Evolutionary conservation across 1,140 invertebrate species (phyloP), one percentile per base, ranked within the genome.

Genomic region (Paracyclopina nana): DNA sequence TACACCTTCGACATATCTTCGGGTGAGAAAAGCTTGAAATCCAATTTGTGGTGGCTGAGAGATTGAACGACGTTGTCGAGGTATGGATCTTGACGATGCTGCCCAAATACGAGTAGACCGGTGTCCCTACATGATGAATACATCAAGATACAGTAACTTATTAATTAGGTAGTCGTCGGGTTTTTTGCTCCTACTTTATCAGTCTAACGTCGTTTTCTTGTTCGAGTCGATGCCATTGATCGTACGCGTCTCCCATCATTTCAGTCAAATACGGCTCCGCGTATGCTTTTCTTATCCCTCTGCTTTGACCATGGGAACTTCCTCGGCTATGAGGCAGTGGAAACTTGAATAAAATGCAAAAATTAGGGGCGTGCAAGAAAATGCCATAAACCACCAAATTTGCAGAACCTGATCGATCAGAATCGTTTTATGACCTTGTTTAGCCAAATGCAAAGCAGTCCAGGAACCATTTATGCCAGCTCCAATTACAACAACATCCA

Each of bases 221-320:
- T 9, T 38, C 34, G n/a, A 38, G 20, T 20, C 20, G n/a, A 38
- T 38, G 34, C 34, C 34, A 38, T 38, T 38, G 34, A n/a, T 38
- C 3, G 20, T 38, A 38, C 4, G 34, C 34, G 14, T n/a, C n/a
- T 16, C 34, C 34, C 34, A 38, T 38, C 34, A 38, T 38, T n/a
- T 38, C 34, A 9, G 14, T 38, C n/a, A 38, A 38, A 38, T 16
- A 38, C 14, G 34, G 34, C 8, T 38, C n/a, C 8, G 34, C n/a
- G 20, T 38, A 38, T 4, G 20, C 34, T 20, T 38, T 38, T 3
- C 34, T n/a, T n/a, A 38, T 38, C 5, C 14, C 20, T 8, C 34
- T 38, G 5, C n/a, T 16, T 2, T n/a, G n/a, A 5, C 34, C 34
- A 38, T 38, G 34, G 34, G 34, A 38, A 38, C 34, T 38, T 9